Percentiles rank a stretch among this genome's conserved stretches.
Conservation (phyloP, 1,140 invertebrate genomes). For the Panulirus ornatus region DNA sequence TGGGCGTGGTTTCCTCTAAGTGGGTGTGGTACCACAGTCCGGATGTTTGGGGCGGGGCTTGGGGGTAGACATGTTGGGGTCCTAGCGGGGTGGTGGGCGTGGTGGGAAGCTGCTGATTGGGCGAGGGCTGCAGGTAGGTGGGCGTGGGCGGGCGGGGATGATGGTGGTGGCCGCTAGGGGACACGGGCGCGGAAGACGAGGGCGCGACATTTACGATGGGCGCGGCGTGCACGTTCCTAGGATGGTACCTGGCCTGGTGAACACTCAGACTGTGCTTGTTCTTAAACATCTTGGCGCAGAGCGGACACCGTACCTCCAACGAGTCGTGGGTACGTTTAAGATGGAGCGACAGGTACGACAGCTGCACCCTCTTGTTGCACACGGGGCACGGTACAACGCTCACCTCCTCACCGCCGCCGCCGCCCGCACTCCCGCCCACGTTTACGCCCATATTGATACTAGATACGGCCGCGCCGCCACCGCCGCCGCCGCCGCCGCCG, state of each 20-base stretch:
- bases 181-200: constrained; percentile 35
- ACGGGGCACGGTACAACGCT: constrained; percentile 73
- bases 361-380: constrained; percentile 72
- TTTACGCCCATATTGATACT: constrained; percentile 24
- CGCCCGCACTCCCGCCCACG: constrained; percentile 17
- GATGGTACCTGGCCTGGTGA: constrained; percentile 74
- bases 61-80: constrained; percentile 49
- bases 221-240: constrained; percentile 53
- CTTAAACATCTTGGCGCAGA: constrained; percentile 74
- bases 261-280: constrained; percentile 75
- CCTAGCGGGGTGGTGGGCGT: constrained; percentile 53
- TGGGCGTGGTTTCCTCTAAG: constrained; percentile 53
- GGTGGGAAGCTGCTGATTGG: constrained; percentile 56
- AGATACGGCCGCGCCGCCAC: constrained; percentile 6
- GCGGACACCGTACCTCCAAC: constrained; percentile 73
- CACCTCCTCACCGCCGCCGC: constrained; percentile 60
- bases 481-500: constrained; percentile 28
- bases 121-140: constrained; percentile 60
- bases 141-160: constrained; percentile 49
- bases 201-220: constrained; percentile 11
- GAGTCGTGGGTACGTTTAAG: constrained; percentile 74
- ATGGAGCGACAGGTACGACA: constrained; percentile 73
- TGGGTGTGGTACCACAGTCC: constrained; percentile 68
- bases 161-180: constrained; percentile 24
- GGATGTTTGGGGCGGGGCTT: constrained; percentile 62